Base-by-base conservation (phyloP, 2,797 vertebrate genomes). In the Salarias fasciatus region DNA sequence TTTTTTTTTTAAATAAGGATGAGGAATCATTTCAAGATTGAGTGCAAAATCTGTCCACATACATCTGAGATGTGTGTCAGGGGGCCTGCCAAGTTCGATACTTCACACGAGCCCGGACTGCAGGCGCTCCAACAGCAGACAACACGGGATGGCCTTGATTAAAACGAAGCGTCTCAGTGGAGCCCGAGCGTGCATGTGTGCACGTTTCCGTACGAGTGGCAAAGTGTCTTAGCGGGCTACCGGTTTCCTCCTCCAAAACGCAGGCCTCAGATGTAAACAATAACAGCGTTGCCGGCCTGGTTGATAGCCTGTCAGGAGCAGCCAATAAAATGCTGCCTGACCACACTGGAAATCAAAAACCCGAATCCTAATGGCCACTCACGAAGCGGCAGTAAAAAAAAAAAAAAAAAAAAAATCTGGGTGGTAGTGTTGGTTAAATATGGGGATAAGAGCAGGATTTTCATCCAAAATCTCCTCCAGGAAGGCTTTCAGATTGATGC, bases 21-120 rank as follows among this genome's bases (percentile, higher is more conserved):
- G 43, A 60, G 31, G 59, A 60, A 52, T 71, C 38, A 46, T 60
- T 69, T 54, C 29, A 63, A 72, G 53, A 69, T 49, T 35, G 47
- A 53, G 53, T 12, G 43, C 50, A 36, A 65, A 53, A 64, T 67
- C 28, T 38, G 41, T 33, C 56, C 9, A 54, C 46, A 59, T 30
- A 40, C 44, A 56, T 69, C 54, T 46, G 30, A 24, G 18, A 24
- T 11, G 59, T 64, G 56, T 35, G 38, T 65, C 62, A 43, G 53
- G 31, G 33, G 37, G 42, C 38, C 57, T 62, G 66, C 67, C 62
- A 77, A 75, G 63, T 56, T 63, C 41, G 7, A 24, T 24, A 46
- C 37, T 45, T 56, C 43, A 42, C 40, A 63, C 29, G 5, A 30
- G 58, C 72, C 44, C 75, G 68, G 46, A 61, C 67, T 8, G 31